Evolutionary conservation across 2,797 vertebrate species (phyloP).

Genomic region (Spondyliosoma cantharus): DNA sequence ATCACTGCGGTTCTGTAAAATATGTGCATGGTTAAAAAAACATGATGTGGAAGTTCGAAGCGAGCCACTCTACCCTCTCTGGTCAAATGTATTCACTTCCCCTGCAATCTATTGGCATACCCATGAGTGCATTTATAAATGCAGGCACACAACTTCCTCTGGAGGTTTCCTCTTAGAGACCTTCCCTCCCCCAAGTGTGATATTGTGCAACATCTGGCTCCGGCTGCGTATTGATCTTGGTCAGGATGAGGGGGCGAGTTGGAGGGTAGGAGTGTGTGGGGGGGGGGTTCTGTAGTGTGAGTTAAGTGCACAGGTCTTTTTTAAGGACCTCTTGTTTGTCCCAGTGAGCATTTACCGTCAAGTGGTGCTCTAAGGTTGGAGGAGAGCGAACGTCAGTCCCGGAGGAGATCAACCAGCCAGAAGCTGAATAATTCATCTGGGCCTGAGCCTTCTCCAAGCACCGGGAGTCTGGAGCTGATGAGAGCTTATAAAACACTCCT

Average conservation of each 20-base stretch:
- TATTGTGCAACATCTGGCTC: slow-evolving; percentile 80
- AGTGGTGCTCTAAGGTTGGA: slow-evolving; percentile 76
- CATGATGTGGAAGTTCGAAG: slow-evolving; percentile 23
- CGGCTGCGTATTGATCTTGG: slow-evolving; percentile 77
- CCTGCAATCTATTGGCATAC: slow-evolving; percentile 45
- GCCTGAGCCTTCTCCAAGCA: slow-evolving; percentile 68
- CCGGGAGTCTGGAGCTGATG: slow-evolving; percentile 52
- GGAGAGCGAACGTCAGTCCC: slow-evolving; percentile 56
- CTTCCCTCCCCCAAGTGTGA: slow-evolving; percentile 53
- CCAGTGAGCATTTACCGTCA: slow-evolving; percentile 78
- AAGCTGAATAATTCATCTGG: slow-evolving; percentile 81
- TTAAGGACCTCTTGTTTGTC: slow-evolving; percentile 79
- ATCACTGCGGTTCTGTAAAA: slow-evolving; percentile 54
- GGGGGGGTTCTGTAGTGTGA: slow-evolving; percentile 35
- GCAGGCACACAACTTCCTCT: slow-evolving; percentile 68
- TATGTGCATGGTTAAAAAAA: slow-evolving; percentile 22
- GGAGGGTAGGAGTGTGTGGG: not conserved
- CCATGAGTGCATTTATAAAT: slow-evolving; percentile 60
- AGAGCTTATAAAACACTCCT: slow-evolving; percentile 59
- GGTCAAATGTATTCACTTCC: slow-evolving; percentile 12
- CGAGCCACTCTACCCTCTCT: slow-evolving; percentile 17
- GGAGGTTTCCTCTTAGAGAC: slow-evolving; percentile 64
- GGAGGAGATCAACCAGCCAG: slow-evolving; percentile 67
- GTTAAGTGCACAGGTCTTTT: slow-evolving; percentile 76
- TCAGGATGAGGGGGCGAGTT: slow-evolving; percentile 55